Evolutionary conservation across 2,113 vertebrate species (phyloP), one percentile per base, ranked within the genome.

Genomic region (Equus przewalskii): DNA sequence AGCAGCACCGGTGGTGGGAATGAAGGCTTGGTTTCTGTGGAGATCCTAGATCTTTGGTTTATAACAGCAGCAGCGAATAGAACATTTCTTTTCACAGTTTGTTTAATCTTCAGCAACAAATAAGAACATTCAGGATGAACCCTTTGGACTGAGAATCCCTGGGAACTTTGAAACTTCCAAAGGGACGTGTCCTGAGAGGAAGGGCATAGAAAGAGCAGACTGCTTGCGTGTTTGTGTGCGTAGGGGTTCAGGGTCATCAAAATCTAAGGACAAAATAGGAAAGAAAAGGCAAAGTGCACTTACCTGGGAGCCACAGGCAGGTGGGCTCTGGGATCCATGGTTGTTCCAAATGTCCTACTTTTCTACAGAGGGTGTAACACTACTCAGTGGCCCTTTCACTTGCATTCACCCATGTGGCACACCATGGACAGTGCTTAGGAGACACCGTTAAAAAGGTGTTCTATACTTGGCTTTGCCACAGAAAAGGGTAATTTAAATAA

Each of bases 401-500:
- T 89, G 16, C 26, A 54, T 28, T 78, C 33, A 70, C 51, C 62
- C 11, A 54, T 8, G 36, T 76, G 46, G 24, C 21, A 46, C 49
- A 49, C 6, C 7, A 87, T 0, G 6, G 5, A 2, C 36, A 81
- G 30, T 75, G 64, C 24, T 94, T 22, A 58, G 36, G 30, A 2
- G 18, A 78, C 56, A 94, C 41, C 41, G 54, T 69, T 26, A 75
- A 30, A 87, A 94, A 82, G n/a, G 60, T 58, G 60, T 51, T 46
- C 21, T 75, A 76, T 22, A 67, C 15, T 51, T 86, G 96, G 4
- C 15, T 91, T 91, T 87, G 12, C 60, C 46, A 82, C 26, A 88
- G 5, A 44, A 64, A 69, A 75, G 26, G 49, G 65, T 75, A 56
- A 87, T 91, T 94, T 91, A 86, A 75, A 82, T 91, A 10, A 87